Percentiles rank a stretch among this genome's conserved stretches.
These are phyloP conservation scores for Acinonyx jubatus DNA, from an alignment of 2,113 vertebrate genomes.

Conservation along the genomic window DNA sequence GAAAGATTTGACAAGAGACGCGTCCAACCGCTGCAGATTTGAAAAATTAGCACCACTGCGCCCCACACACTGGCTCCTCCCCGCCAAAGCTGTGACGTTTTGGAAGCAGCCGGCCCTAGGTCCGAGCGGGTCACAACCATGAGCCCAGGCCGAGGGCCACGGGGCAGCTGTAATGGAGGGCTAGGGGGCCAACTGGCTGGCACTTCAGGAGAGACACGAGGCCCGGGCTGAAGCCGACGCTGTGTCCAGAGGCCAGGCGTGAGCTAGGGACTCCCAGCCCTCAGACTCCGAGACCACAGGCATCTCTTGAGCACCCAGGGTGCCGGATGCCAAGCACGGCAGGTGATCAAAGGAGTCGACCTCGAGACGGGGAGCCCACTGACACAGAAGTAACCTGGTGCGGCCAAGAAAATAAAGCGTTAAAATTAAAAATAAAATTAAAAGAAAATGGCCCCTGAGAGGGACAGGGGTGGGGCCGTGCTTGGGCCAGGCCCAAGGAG, in stretches of 20 bases:
- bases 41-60: not conserved
- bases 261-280: not conserved
- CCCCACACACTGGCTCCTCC: not conserved
- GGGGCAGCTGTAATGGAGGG: not conserved
- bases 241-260: not conserved
- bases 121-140: not conserved
- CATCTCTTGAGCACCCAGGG: not conserved
- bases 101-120: not conserved
- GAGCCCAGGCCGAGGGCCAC: not conserved
- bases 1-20: not conserved
- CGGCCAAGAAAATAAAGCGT: not conserved
- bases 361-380: no score
- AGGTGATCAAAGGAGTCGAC: no score
- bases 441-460: not conserved
- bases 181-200: not conserved
- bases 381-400: not conserved
- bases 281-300: not conserved
- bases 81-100: accelerated
- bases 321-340: not conserved
- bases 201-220: not conserved
- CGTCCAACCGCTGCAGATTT: not conserved
- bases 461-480: no score
- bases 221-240: not conserved
- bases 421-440: no score
- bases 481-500: not conserved